Base-by-base conservation (phyloP, 1,140 invertebrate species). In the Propsilocerus akamusi region DNA sequence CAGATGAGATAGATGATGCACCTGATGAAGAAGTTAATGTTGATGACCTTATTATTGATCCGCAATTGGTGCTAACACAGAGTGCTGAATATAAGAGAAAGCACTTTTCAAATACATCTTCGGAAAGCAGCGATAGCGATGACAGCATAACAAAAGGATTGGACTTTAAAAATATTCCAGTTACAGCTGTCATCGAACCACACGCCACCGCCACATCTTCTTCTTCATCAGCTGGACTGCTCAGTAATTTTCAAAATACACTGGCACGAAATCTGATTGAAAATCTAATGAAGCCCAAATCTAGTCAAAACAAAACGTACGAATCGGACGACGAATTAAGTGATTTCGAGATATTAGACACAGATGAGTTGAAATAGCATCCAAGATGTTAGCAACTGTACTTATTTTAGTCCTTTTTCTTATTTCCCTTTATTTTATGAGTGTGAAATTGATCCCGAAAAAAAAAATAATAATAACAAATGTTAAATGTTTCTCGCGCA, bases 51-150 rank as follows among this genome's bases (percentile, higher is more conserved):
- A n/a, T 41, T 41, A 17, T 14, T 17, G 17, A 20, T 41, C 14
- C n/a, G 22, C 17, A 41, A 7, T 17, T 41, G 34, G 34, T 41
- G 34, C 34, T 41, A 17, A 41, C 34, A 41, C 34, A 41, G 11
- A 41, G 34, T 41, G 34, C 34, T 17, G 34, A 41, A 41, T 41
- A 41, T 20, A 41, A 41, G 11, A 41, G 34, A 41, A 41, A 41
- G 17, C 34, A 41, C 34, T 41, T 41, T 41, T 41, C 34, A 41
- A 41, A 41, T 41, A 41, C 34, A 41, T 41, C 34, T 5, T 41
- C 34, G 22, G 34, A 41, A 14, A 37, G 32, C 14, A 41, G 17
- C 22, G 34, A 41, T 22, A 41, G 34, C 10, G 34, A 41, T 41
- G 34, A 41, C 14, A 41, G 34, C 4, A 41, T 41, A 5, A 41